Evolutionary conservation across 1,140 invertebrate species (phyloP).

Genomic region (Caenorhabditis latens): DNA sequence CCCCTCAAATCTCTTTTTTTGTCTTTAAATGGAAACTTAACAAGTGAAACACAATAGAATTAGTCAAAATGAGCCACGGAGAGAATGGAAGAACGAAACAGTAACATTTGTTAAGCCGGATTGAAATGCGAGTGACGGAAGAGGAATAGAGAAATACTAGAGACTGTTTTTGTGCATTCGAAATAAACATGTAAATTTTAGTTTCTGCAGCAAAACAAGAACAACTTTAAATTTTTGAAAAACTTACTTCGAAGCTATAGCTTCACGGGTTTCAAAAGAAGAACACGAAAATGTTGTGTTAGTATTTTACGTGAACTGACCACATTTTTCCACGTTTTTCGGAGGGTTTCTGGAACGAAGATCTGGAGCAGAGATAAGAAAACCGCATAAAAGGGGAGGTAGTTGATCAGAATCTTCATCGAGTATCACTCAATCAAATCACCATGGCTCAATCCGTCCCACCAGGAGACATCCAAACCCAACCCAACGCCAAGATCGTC

Average conservation of each 20-base stretch:
- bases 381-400: neutral
- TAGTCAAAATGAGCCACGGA: neutral
- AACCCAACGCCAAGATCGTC: conserved; percentile 65
- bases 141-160: neutral
- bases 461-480: conserved; percentile 65
- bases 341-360: neutral
- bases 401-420: neutral
- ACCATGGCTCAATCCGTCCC: conserved; percentile 64
- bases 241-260: neutral
- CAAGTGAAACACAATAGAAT: conserved; percentile 31
- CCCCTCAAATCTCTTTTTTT: conserved; percentile 2
- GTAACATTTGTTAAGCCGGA: conserved; percentile 52
- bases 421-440: neutral
- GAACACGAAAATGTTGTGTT: neutral
- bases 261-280: too few relatives aligned
- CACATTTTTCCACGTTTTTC: neutral
- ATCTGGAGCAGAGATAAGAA: conserved; percentile 49
- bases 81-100: conserved; percentile 7
- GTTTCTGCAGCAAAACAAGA: neutral
- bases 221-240: neutral
- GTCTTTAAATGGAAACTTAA: conserved; percentile 20
- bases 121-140: neutral
- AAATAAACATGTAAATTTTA: neutral
- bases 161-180: neutral
- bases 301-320: neutral